Percentiles rank a stretch among this genome's conserved stretches.
These are phyloP conservation scores for Blennius ocellaris DNA, from an alignment of 2,113 vertebrate genomes.

Conservation along the genomic window DNA sequence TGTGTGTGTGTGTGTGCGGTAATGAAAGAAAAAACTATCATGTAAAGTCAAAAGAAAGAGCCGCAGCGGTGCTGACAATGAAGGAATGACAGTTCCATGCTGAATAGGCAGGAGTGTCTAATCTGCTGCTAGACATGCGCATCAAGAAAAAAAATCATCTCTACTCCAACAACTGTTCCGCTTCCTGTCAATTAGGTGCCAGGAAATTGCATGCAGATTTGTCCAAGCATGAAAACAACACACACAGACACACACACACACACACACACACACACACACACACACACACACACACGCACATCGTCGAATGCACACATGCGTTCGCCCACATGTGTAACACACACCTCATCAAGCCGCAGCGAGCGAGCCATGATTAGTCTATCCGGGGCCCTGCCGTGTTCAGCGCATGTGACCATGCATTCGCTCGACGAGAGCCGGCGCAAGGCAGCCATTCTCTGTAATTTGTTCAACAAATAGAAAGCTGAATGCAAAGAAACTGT, in stretches of 20 bases:
- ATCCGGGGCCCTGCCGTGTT: constrained; percentile 58
- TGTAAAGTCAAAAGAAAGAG: constrained; percentile 52
- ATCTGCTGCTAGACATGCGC: constrained; percentile 65
- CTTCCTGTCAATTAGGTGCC: constrained; percentile 75
- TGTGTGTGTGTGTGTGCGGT: too few relatives aligned
- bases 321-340: constrained; percentile 39
- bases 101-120: constrained; percentile 67
- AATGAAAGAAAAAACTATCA: constrained; percentile 23
- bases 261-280: not conserved
- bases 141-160: constrained; percentile 48
- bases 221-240: constrained; percentile 48
- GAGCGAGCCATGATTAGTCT: constrained; percentile 60
- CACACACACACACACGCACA: not conserved
- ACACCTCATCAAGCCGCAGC: constrained; percentile 64
- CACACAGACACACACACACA: constrained; percentile 9
- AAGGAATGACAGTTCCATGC: constrained; percentile 64
- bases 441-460: constrained; percentile 16
- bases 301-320: constrained; percentile 23
- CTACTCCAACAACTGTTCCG: constrained; percentile 58
- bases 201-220: constrained; percentile 63
- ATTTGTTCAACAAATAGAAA: constrained; percentile 67
- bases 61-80: constrained; percentile 57
- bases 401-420: not conserved
- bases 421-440: too few relatives aligned
- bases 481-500: constrained; percentile 38